These are phyloP conservation scores for Cyanoramphus novaezelandiae DNA, from an alignment of 2,113 vertebrate species.

Conservation along the genomic window DNA sequence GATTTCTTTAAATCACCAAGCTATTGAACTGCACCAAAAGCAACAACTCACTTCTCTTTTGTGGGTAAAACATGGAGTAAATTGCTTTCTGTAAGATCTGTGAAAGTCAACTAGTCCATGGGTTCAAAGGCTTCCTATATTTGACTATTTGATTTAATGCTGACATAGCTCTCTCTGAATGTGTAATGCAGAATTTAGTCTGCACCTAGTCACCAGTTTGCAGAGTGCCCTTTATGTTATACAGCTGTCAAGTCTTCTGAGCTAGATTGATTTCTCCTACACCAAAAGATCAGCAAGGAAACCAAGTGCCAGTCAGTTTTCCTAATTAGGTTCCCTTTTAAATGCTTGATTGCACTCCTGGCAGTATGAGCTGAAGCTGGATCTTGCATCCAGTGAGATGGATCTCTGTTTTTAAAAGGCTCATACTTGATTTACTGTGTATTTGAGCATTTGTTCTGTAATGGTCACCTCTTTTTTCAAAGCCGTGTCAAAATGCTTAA, in stretches of 20 bases:
- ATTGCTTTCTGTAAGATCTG: neutral
- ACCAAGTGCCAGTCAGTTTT: slow-evolving; percentile 55
- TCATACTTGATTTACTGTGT: neutral
- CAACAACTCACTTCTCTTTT: neutral
- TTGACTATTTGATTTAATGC: neutral
- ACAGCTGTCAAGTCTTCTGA: slow-evolving; percentile 29
- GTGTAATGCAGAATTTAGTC: neutral
- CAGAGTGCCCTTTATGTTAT: neutral
- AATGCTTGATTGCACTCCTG: slow-evolving; percentile 29
- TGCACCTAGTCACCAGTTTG: neutral
- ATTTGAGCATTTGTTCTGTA: slow-evolving; percentile 1
- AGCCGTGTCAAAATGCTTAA: neutral
- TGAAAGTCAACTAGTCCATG: neutral
- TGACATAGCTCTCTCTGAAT: neutral
- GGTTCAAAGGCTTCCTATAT: neutral
- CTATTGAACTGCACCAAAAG: neutral
- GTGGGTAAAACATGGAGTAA: neutral
- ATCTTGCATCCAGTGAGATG: neutral
- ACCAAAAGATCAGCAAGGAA: slow-evolving; percentile 16
- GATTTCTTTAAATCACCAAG: neutral
- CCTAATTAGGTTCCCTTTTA: slow-evolving; percentile 55
- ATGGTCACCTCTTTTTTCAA: neutral
- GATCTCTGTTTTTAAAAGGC: neutral
- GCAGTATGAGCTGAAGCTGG: neutral
- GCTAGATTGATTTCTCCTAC: slow-evolving; percentile 58